These are phyloP conservation scores for Pipra filicauda DNA, from an alignment of 2,113 vertebrate species.

Conservation along the genomic window DNA sequence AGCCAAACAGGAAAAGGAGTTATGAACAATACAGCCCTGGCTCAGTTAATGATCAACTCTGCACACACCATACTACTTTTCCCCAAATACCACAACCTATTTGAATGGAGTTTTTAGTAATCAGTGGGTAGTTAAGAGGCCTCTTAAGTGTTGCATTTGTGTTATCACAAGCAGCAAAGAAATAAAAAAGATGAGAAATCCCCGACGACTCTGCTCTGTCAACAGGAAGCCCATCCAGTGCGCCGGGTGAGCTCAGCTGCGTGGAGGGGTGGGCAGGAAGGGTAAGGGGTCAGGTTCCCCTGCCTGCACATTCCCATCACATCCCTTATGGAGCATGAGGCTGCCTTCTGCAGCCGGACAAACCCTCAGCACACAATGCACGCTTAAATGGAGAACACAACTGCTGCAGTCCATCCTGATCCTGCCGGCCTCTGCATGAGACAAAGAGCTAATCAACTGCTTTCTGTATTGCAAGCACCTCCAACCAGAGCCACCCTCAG, in stretches of 20 bases:
- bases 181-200: not conserved
- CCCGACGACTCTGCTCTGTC: not conserved
- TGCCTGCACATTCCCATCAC: not conserved
- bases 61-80: not conserved
- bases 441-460: not conserved
- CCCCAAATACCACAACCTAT: not conserved
- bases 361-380: not conserved
- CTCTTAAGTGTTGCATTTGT: not conserved
- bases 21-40: conserved; percentile 5
- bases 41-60: conserved; percentile 50
- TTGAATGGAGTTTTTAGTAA: not conserved
- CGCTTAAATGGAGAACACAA: not conserved
- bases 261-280: conserved; percentile 2
- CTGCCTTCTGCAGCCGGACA: not conserved
- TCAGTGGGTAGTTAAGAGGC: not conserved
- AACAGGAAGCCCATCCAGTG: conserved; percentile 12
- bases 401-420: not conserved
- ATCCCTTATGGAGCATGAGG: rapidly evolving
- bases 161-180: not conserved
- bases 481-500: not conserved
- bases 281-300: conserved; percentile 22
- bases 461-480: not conserved
- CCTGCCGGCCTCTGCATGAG: not conserved
- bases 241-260: not conserved
- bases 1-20: conserved; percentile 56